These are phyloP conservation scores for Myodes glareolus DNA, from an alignment of 2,113 vertebrate genomes.

Conservation along the genomic window DNA sequence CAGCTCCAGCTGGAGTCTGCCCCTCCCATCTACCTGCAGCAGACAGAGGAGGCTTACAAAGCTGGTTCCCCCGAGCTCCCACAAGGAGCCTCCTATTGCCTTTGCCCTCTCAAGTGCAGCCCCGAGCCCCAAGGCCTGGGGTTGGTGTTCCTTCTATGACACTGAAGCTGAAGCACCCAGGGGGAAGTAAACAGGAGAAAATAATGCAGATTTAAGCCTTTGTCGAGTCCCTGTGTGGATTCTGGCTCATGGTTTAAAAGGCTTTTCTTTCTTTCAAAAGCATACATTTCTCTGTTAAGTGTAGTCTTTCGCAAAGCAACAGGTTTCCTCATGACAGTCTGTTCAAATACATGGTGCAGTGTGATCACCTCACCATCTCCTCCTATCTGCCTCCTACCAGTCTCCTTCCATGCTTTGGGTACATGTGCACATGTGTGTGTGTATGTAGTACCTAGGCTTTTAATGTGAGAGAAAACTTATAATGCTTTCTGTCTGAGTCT, in stretches of 20 bases:
- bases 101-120: not conserved
- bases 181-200: not conserved
- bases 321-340: not conserved
- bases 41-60: accelerated
- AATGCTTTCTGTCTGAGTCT: not conserved
- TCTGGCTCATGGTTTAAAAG: not conserved
- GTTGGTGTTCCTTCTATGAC: accelerated
- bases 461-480: not conserved
- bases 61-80: accelerated
- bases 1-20: too few relatives aligned
- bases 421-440: not conserved
- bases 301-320: not conserved
- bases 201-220: too few relatives aligned
- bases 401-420: too few relatives aligned
- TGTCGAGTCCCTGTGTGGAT: accelerated
- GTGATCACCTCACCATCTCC: not conserved
- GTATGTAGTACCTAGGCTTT: not conserved
- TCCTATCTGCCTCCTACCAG: not conserved
- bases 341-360: not conserved
- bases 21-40: not conserved
- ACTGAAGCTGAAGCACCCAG: too few relatives aligned
- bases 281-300: not conserved
- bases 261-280: not conserved
- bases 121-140: not conserved
- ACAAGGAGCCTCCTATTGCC: not conserved